These are phyloP conservation scores for Volucella inanis DNA, from an alignment of 2,888 invertebrate genomes.

Conservation along the genomic window DNA sequence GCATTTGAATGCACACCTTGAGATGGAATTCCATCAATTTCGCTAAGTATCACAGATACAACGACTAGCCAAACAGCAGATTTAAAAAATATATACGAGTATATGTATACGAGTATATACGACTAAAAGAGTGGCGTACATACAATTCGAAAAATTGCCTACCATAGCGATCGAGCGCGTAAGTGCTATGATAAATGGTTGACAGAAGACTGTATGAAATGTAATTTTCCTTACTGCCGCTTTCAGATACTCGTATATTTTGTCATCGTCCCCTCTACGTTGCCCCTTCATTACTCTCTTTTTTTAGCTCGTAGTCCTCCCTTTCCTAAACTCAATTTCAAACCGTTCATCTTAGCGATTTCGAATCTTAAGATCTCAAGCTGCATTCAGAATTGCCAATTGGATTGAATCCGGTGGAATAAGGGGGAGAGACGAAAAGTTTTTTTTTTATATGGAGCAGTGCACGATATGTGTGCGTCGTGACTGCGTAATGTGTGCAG, in stretches of 20 bases:
- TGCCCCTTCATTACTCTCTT: too few species aligned
- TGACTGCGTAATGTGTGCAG: conserved; percentile 53
- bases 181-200: conserved; percentile 71
- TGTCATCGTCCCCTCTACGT: background rate
- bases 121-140: background rate
- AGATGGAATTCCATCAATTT: conserved; percentile 75
- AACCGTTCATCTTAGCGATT: too few species aligned
- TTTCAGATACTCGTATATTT: conserved; percentile 32
- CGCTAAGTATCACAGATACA: conserved; percentile 53
- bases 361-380: background rate
- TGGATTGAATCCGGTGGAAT: background rate
- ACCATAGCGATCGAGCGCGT: conserved; percentile 24
- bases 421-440: too few species aligned
- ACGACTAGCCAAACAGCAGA: conserved; percentile 1
- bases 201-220: conserved; percentile 66
- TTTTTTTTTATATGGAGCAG: conserved; percentile 59
- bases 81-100: too few species aligned
- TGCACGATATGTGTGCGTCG: conserved; percentile 21
- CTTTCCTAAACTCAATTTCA: too few species aligned
- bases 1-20: conserved; percentile 73
- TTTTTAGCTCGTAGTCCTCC: too few species aligned
- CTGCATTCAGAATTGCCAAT: conserved; percentile 52
- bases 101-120: too few species aligned
- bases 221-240: conserved; percentile 63
- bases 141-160: conserved; percentile 23